Percentiles rank a stretch among this genome's conserved stretches.
Evolutionary conservation across 2,797 vertebrate genomes (phyloP).

Genomic region (Enteromius thamalakanensis): DNA sequence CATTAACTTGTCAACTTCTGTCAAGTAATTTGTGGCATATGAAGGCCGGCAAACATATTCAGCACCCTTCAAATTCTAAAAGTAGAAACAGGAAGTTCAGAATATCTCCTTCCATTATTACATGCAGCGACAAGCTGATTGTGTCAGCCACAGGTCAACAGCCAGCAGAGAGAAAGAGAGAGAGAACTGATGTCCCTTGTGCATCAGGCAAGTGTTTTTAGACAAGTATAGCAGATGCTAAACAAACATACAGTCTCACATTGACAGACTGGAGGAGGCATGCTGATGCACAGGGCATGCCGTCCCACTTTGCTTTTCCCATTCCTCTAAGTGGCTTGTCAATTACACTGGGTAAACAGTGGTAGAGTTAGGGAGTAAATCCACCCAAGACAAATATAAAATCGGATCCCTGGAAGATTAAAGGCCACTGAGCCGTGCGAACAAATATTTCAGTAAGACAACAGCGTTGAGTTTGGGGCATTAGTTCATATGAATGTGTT

Average conservation of each 20-base stretch:
- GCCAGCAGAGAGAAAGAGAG: constrained; percentile 35
- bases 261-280: constrained; percentile 48
- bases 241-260: constrained; percentile 58
- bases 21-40: constrained; percentile 3
- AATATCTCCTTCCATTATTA: constrained; percentile 54
- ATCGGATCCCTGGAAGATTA: constrained; percentile 63
- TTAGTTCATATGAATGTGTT: constrained; percentile 57
- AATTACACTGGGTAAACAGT: constrained; percentile 67
- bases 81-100: constrained; percentile 12
- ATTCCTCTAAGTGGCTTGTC: constrained; percentile 64
- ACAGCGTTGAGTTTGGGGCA: constrained; percentile 45
- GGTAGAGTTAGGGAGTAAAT: constrained; percentile 61
- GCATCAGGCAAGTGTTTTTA: constrained; percentile 40
- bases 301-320: constrained; percentile 57
- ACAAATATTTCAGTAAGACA: constrained; percentile 63
- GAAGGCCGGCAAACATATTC: neutral
- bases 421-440: constrained; percentile 61
- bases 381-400: constrained; percentile 65
- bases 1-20: constrained; percentile 67
- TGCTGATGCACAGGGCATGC: constrained; percentile 58
- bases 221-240: constrained; percentile 43
- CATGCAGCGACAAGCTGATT: constrained; percentile 34
- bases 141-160: constrained; percentile 46
- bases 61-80: constrained; percentile 6
- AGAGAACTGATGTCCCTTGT: constrained; percentile 32